phyloP scores from a whole-genome alignment of 2,797 vertebrate genomes.

The Anguilla pacifica region DNA sequence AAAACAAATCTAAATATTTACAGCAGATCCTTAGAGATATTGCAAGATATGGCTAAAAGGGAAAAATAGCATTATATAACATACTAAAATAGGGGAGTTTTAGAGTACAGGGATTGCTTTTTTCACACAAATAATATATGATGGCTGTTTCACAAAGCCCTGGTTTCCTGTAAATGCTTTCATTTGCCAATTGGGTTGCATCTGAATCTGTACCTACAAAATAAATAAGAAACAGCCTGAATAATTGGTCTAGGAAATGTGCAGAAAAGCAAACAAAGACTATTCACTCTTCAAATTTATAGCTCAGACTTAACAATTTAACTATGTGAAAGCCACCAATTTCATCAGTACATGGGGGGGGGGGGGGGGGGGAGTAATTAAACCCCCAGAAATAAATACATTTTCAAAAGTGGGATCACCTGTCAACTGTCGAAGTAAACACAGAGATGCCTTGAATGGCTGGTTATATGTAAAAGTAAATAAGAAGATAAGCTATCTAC shows the following conservation, averaged over 20 bases:
- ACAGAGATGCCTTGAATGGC: slow-evolving; percentile 7
- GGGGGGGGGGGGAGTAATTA: no score
- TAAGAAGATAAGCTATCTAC: slow-evolving; percentile 27
- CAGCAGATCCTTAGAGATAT: slow-evolving; percentile 1
- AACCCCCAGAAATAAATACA: not conserved
- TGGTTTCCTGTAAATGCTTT: slow-evolving; percentile 32
- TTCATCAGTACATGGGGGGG: not conserved
- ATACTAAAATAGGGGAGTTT: not conserved
- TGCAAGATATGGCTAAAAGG: not conserved
- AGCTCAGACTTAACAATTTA: not conserved
- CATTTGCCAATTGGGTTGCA: slow-evolving; percentile 33
- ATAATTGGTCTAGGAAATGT: slow-evolving; percentile 33
- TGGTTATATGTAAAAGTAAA: slow-evolving; percentile 17
- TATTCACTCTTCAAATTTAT: slow-evolving; percentile 19
- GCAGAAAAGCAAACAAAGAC: slow-evolving; percentile 24
- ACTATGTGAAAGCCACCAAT: not conserved
- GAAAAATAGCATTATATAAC: slow-evolving; percentile 3
- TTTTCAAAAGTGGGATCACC: not conserved
- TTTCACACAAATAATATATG: not conserved
- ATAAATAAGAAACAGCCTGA: slow-evolving; percentile 46
- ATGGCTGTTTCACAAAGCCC: not conserved
- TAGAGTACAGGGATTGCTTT: not conserved
- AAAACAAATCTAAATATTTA: not conserved
- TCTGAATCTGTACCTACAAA: slow-evolving; percentile 17
- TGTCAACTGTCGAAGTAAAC: not conserved